Evolutionary conservation across 2,888 invertebrate species (phyloP).

Genomic region (Aricia artaxerxes): DNA sequence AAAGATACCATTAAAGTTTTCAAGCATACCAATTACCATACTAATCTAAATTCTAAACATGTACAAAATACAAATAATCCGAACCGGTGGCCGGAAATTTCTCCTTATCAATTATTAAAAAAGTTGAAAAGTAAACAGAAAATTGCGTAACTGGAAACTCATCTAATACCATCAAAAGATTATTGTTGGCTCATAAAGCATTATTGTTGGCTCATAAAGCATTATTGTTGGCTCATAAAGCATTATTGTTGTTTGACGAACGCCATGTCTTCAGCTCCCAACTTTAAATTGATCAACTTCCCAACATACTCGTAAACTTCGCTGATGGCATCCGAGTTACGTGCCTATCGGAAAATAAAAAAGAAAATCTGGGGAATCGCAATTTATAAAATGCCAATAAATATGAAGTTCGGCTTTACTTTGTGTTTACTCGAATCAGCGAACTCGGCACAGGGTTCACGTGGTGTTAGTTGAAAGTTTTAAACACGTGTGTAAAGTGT

Average conservation of each 20-base stretch:
- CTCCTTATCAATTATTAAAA: conserved; percentile 3
- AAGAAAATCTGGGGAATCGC: not conserved
- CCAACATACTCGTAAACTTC: conserved; percentile 49
- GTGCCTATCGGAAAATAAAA: conserved; percentile 15
- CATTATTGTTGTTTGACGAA: conserved; percentile 23
- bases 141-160: conserved; percentile 30
- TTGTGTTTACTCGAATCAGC: conserved; percentile 17
- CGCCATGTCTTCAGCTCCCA: conserved; percentile 18
- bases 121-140: not conserved
- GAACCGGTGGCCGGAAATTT: not conserved
- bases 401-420: conserved; percentile 3
- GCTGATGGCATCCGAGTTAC: conserved; percentile 18
- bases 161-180: conserved; percentile 28
- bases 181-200: conserved; percentile 28
- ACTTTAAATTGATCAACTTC: conserved; percentile 39
- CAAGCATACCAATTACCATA: not conserved
- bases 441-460: not conserved
- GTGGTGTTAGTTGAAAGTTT: conserved; percentile 10
- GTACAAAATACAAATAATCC: not conserved
- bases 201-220: no score
- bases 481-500: not conserved
- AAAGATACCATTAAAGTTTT: not conserved
- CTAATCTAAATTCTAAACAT: not conserved
- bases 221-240: conserved; percentile 29
- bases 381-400: conserved; percentile 6